Base-by-base conservation (phyloP, 2,888 invertebrate genomes). In the Spicauda simplicius region DNA sequence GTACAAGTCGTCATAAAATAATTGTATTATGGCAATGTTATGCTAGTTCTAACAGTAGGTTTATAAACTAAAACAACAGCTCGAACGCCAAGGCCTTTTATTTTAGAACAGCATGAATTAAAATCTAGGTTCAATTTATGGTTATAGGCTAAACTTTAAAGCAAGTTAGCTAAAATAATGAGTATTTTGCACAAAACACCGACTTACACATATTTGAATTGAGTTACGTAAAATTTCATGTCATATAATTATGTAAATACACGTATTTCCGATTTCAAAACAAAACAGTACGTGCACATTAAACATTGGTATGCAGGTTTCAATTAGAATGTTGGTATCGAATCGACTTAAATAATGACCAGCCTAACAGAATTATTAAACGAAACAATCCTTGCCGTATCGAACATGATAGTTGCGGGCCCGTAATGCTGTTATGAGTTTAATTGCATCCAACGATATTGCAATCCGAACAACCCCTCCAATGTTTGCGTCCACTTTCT, bases 401-500 rank as follows among this genome's bases (percentile, higher is more conserved):
- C 60, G 69, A 67, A 88, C 87, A 87, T 82, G 88, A 81, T 84
- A 82, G 80, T 86, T 83, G 87, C 83, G 86, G 84, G 78, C 64
- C 84, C 80, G 63, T 70, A 69, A 65, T 65, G 68, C 69, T 71
- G 70, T 73, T 63, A 69, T 64, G 68, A 53, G 64, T 58, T 61
- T 68, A 68, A 67, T 67, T 67, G 67, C 67, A 61, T 61, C 41
- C 67, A 67, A 56, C 67, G 41, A 56, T 67, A 67, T 67, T 61
- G 67, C 66, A 61, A 57, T 61, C 54, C 58, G 58, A 48, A 54
- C 33, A 45, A 63, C 58, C 25, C 58, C 16, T 63, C 58, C 37
- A 25, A 55, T 57, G 68, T 59, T 64, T 64, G 58, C 48, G 10
- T 59, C 54, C 60, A 20, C 53, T 50, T 60, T 61, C 60, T 60